Conservation (phyloP, 2,797 vertebrate genomes). For the Pantherophis alleghaniensis region DNA sequence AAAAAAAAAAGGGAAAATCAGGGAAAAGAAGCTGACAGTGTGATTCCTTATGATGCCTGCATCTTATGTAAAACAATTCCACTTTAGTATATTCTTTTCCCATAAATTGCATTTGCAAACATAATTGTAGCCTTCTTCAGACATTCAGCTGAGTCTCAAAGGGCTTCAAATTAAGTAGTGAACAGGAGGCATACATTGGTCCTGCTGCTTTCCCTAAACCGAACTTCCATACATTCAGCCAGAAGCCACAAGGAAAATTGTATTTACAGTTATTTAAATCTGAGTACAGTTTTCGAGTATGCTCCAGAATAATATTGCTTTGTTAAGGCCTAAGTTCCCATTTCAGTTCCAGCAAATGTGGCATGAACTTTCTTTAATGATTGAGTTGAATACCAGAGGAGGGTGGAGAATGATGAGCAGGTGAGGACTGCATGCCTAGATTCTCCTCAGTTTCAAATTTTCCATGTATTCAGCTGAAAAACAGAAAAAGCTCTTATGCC, state of each 20-base stretch:
- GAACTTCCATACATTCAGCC: not conserved
- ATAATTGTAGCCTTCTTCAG: not conserved
- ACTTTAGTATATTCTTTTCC: not conserved
- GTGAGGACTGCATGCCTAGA: not conserved
- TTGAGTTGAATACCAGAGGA: not conserved
- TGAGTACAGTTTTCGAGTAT: slow-evolving; percentile 60
- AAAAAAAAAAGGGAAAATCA: not conserved
- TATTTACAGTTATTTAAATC: not conserved
- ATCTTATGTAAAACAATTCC: not conserved
- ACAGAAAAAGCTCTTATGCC: not conserved
- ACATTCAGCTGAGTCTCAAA: not conserved
- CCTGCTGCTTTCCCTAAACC: not conserved
- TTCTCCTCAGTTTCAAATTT: not conserved
- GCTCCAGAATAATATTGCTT: slow-evolving; percentile 37
- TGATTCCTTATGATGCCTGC: not conserved
- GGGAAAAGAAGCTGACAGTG: not conserved
- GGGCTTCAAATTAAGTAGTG: not conserved
- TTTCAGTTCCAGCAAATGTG: not conserved
- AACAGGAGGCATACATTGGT: not conserved
- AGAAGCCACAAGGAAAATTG: not conserved
- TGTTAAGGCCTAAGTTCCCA: not conserved
- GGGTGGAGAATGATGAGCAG: not conserved
- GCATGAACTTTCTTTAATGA: not conserved
- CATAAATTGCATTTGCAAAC: not conserved
- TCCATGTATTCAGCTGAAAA: not conserved